These are phyloP conservation scores for Druon quercuslanigerum DNA, from an alignment of 1,140 invertebrate species.

Conservation along the genomic window DNA sequence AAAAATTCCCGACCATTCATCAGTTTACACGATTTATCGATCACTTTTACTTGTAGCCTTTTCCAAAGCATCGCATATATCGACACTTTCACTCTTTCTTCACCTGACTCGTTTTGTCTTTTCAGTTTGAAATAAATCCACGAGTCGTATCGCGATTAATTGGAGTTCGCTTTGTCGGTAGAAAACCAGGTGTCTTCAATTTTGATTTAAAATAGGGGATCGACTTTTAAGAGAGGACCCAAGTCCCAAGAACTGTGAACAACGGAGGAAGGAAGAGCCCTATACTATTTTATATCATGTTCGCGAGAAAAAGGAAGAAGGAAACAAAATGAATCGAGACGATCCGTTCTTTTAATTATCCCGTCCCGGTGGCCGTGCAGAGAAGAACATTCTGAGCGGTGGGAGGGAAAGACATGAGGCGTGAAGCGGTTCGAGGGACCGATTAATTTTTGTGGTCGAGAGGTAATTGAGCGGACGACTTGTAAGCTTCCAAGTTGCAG, in stretches of 20 bases:
- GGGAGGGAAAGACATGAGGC: not conserved
- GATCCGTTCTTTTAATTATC: constrained; percentile 29
- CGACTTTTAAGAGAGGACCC: constrained; percentile 9
- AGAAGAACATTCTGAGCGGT: not conserved
- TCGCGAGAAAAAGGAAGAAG: constrained; percentile 15
- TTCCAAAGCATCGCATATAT: too few species aligned
- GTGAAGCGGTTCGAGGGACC: constrained; percentile 30
- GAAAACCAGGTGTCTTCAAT: constrained; percentile 2
- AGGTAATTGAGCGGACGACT: constrained; percentile 21
- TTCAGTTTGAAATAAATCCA: not conserved
- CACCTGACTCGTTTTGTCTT: constrained; percentile 1
- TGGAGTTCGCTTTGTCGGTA: constrained; percentile 6
- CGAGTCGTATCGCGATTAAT: not conserved
- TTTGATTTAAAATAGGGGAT: constrained; percentile 5
- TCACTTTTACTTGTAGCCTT: too few species aligned
- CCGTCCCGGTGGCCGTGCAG: constrained; percentile 11
- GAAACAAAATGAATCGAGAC: constrained; percentile 9
- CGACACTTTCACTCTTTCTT: not conserved
- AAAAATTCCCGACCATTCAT: too few species aligned
- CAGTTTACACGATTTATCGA: too few species aligned
- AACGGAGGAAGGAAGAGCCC: not conserved
- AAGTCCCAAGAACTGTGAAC: constrained; percentile 1
- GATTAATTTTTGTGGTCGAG: constrained; percentile 29
- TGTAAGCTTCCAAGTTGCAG: not conserved
- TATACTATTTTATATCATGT: constrained; percentile 23